These are phyloP conservation scores for Tinea semifulvella DNA, from an alignment of 2,888 invertebrate genomes.

Conservation along the genomic window DNA sequence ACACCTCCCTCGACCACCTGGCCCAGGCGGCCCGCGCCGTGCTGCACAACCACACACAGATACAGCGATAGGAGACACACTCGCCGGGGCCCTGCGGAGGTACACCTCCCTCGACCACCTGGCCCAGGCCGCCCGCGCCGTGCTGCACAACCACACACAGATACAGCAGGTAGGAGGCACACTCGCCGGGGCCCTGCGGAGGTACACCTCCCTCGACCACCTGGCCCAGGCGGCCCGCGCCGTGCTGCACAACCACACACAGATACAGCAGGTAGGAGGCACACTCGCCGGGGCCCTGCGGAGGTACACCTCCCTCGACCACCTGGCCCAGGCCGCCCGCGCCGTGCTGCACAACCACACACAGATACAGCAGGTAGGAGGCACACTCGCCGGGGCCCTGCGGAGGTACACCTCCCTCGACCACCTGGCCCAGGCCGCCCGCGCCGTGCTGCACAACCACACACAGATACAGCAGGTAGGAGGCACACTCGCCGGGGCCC, in stretches of 20 bases:
- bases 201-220: conserved; percentile 97
- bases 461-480: conserved; percentile 93
- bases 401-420: conserved; percentile 87
- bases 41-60: conserved; percentile 89
- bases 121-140: conserved; percentile 94
- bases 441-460: conserved; percentile 94
- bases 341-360: conserved; percentile 94
- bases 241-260: conserved; percentile 92
- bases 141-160: conserved; percentile 93
- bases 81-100: conserved; percentile 92
- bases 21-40: conserved; percentile 81
- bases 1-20: conserved; percentile 96
- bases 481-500: conserved; percentile 95
- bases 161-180: conserved; percentile 95
- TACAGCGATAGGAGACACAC: conserved; percentile 91
- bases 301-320: conserved; percentile 96
- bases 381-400: conserved; percentile 93
- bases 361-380: conserved; percentile 93
- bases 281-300: conserved; percentile 95
- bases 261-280: conserved; percentile 93
- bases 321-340: conserved; percentile 94
- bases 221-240: conserved; percentile 95
- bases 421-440: conserved; percentile 94
- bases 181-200: conserved; percentile 92
- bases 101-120: conserved; percentile 98